Conservation (phyloP, 2,797 vertebrate species). For the Prunella strophiata region DNA sequence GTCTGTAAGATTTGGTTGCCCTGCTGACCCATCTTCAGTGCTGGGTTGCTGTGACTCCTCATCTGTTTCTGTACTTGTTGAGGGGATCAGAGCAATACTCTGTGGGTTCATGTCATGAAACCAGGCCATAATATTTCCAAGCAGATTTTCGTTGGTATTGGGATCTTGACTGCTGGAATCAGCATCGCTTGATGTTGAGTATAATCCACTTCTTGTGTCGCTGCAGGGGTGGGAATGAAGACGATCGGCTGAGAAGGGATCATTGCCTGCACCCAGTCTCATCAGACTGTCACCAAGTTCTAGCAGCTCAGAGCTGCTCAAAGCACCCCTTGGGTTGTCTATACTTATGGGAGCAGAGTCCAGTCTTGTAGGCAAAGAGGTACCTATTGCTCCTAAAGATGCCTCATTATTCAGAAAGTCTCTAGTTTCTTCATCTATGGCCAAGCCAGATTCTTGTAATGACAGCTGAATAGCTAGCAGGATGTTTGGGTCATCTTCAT, state of each 20-base stretch:
- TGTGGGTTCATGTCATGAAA: slow-evolving; percentile 99
- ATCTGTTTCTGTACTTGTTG: slow-evolving; percentile 82
- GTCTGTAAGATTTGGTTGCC: slow-evolving; percentile 37
- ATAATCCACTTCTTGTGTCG: slow-evolving; percentile 79
- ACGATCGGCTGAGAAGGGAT: slow-evolving; percentile 79
- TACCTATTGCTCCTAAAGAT: slow-evolving; percentile 92
- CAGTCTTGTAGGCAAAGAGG: slow-evolving; percentile 90
- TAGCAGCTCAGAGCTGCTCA: slow-evolving; percentile 94
- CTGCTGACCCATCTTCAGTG: slow-evolving; percentile 64
- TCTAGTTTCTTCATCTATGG: slow-evolving; percentile 80
- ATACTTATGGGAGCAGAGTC: slow-evolving; percentile 82
- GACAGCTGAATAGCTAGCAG: slow-evolving; percentile 98
- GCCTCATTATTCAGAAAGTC: slow-evolving; percentile 87
- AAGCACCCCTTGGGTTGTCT: slow-evolving; percentile 83
- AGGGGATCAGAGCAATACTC: slow-evolving; percentile 91
- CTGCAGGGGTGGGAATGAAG: slow-evolving; percentile 79
- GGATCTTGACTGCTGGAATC: slow-evolving; percentile 86
- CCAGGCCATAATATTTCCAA: slow-evolving; percentile 99
- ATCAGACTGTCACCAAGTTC: slow-evolving; percentile 91
- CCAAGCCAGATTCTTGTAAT: slow-evolving; percentile 92
- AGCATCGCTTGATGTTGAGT: slow-evolving; percentile 83
- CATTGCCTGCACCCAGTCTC: slow-evolving; percentile 81
- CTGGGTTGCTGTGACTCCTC: slow-evolving; percentile 69
- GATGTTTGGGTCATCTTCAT: slow-evolving; percentile 98
- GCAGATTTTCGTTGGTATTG: slow-evolving; percentile 87